Percentiles rank a stretch among this genome's conserved stretches.
These are phyloP conservation scores for Calephelis virginiensis DNA, from an alignment of 1,140 invertebrate genomes.

Conservation along the genomic window DNA sequence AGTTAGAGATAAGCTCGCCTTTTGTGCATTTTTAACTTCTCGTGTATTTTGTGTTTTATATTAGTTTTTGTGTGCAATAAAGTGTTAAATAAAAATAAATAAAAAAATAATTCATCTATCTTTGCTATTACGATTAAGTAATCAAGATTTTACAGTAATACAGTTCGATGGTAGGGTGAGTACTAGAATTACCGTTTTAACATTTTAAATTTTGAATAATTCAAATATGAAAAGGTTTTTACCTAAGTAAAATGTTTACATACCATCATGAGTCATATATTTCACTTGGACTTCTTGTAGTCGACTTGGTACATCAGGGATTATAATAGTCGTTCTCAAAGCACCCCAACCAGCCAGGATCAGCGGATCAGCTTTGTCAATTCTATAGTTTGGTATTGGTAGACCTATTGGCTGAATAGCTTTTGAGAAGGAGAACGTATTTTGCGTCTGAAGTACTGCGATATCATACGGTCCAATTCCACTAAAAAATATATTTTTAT, in stretches of 20 bases:
- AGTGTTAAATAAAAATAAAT: too few relatives aligned
- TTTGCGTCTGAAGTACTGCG: slow-evolving; percentile 79
- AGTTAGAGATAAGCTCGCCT: too few relatives aligned
- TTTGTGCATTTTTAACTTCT: too few relatives aligned
- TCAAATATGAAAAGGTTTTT: background rate
- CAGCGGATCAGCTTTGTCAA: slow-evolving; percentile 34
- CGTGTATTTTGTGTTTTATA: too few relatives aligned
- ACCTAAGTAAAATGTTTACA: slow-evolving; percentile 15
- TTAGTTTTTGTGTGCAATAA: too few relatives aligned
- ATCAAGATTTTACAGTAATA: too few relatives aligned
- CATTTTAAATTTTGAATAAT: background rate
- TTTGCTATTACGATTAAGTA: too few relatives aligned
- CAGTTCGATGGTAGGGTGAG: too few relatives aligned
- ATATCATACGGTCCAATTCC: slow-evolving; percentile 80
- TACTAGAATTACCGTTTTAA: too few relatives aligned
- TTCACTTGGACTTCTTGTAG: slow-evolving; percentile 71
- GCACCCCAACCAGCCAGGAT: slow-evolving; percentile 69
- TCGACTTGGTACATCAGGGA: slow-evolving; percentile 56
- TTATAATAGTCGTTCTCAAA: slow-evolving; percentile 51
- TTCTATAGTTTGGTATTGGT: slow-evolving; percentile 36
- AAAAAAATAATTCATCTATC: too few relatives aligned
- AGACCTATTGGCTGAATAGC: slow-evolving; percentile 78
- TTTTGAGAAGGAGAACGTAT: slow-evolving; percentile 77
- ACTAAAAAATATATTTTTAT: slow-evolving; percentile 38
- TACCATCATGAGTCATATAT: slow-evolving; percentile 62